Evolutionary conservation across 2,888 invertebrate species (phyloP).

Genomic region (Embidobia sp.): DNA sequence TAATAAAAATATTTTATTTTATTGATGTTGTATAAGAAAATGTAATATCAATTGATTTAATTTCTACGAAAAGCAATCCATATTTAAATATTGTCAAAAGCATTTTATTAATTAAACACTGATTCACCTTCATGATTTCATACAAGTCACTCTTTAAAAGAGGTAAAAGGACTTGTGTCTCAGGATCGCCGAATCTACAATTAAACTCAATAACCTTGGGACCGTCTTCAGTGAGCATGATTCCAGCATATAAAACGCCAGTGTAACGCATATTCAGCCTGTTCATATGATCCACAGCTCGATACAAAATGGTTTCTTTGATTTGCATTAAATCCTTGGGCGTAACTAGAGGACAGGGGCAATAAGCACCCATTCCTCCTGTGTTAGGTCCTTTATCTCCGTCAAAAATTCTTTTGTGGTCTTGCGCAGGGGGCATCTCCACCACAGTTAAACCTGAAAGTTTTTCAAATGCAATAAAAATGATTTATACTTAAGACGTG

Average conservation of each 20-base stretch:
- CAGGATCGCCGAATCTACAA: slow-evolving; percentile 34
- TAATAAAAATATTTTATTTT: too few species aligned
- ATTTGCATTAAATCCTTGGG: slow-evolving; percentile 17
- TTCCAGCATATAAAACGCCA: slow-evolving; percentile 36
- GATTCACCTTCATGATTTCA: neutral
- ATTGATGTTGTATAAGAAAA: too few species aligned
- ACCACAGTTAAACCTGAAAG: too few species aligned
- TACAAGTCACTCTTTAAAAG: neutral
- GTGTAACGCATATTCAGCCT: slow-evolving; percentile 17
- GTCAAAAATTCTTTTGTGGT: slow-evolving; percentile 28
- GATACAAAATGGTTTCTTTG: slow-evolving; percentile 21
- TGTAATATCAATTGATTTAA: too few species aligned
- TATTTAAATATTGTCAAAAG: too few species aligned
- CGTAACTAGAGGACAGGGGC: slow-evolving; percentile 20
- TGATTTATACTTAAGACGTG: too few species aligned
- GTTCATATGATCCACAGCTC: slow-evolving; percentile 15
- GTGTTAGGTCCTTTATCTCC: slow-evolving; percentile 23
- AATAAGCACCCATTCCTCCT: slow-evolving; percentile 39
- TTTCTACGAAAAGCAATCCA: too few species aligned
- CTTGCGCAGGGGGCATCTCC: neutral
- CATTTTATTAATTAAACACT: too few species aligned
- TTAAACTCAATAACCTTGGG: slow-evolving; percentile 37
- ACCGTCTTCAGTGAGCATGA: slow-evolving; percentile 27
- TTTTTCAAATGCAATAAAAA: too few species aligned
- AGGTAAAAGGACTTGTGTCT: slow-evolving; percentile 32